Evolutionary conservation across 1,140 invertebrate species (phyloP).

Genomic region (Phenacoccus solenopsis): DNA sequence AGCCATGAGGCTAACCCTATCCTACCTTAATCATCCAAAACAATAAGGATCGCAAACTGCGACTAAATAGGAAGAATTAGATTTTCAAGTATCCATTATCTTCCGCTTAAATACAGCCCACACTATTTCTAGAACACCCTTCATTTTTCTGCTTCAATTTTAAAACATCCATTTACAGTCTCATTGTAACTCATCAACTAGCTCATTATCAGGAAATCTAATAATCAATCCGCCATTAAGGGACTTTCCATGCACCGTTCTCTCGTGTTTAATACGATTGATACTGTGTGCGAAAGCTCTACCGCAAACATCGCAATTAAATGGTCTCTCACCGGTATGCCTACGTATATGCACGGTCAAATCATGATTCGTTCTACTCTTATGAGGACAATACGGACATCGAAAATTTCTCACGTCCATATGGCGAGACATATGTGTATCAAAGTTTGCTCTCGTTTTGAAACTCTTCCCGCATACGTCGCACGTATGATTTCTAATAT

Average conservation of each 20-base stretch:
- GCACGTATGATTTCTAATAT: neutral
- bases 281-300: conserved; percentile 22
- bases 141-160: too few species aligned
- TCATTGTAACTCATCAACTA: neutral
- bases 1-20: too few species aligned
- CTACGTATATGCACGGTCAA: conserved; percentile 25
- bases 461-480: conserved; percentile 27
- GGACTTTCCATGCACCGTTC: neutral
- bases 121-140: too few species aligned
- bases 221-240: neutral
- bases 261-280: neutral
- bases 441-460: conserved; percentile 25
- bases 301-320: conserved; percentile 26
- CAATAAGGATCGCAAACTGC: too few species aligned
- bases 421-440: conserved; percentile 32
- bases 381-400: conserved; percentile 31
- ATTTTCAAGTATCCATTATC: too few species aligned
- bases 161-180: too few species aligned
- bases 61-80: too few species aligned
- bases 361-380: conserved; percentile 27
- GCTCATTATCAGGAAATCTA: neutral
- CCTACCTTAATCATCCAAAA: too few species aligned
- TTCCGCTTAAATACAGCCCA: too few species aligned
- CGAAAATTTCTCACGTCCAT: conserved; percentile 41
- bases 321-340: conserved; percentile 27